Evolutionary conservation across 2,113 vertebrate genomes (phyloP).

Genomic region (Leptodactylus fuscus): DNA sequence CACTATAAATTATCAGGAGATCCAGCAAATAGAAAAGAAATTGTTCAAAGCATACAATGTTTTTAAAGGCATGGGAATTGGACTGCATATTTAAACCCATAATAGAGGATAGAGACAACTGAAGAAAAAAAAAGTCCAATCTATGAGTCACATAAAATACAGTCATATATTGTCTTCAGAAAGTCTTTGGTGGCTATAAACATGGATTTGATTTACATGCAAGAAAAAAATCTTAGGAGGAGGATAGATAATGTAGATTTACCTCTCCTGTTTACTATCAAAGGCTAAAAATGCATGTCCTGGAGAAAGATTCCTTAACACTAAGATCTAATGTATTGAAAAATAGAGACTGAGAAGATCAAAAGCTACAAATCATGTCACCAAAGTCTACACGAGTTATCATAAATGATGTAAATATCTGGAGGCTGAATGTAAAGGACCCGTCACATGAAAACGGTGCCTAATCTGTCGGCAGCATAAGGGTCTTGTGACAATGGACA

Average conservation of each 20-base stretch:
- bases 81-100: too few species aligned
- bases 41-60: too few species aligned
- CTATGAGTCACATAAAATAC: neutral
- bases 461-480: too few species aligned
- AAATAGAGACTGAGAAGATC: neutral
- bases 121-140: neutral
- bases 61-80: too few species aligned
- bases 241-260: neutral
- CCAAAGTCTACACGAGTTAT: neutral
- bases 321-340: neutral
- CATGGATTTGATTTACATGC: neutral
- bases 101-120: too few species aligned
- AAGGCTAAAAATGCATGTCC: neutral
- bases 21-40: too few species aligned
- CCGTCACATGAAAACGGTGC: too few species aligned
- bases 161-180: neutral
- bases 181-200: neutral
- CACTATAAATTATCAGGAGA: too few species aligned
- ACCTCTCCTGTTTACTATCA: too few species aligned
- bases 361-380: neutral
- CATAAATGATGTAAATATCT: too few species aligned
- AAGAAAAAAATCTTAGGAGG: neutral
- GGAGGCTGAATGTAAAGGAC: too few species aligned
- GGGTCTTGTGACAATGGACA: too few species aligned
- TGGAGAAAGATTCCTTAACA: neutral